A percentile compares a stretch with the other conserved stretches of the same genome.
Conservation (phyloP, 2,888 invertebrate genomes). For the Blastobasis adustella region DNA sequence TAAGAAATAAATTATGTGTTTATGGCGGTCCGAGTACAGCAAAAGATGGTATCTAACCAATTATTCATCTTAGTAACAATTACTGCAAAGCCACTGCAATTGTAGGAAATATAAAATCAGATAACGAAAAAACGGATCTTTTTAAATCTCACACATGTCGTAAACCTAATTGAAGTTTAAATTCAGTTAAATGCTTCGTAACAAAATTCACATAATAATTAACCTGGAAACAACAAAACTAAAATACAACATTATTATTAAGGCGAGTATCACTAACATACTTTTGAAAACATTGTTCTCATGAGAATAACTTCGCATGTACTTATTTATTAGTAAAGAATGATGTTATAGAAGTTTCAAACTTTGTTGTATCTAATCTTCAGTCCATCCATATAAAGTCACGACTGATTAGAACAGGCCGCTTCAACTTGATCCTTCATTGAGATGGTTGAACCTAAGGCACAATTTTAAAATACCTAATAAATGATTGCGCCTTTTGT, state of each 20-base stretch:
- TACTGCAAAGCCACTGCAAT: too few relatives aligned
- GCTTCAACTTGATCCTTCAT: too few relatives aligned
- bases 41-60: too few relatives aligned
- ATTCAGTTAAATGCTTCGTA: constrained; percentile 20
- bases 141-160: constrained; percentile 1
- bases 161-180: constrained; percentile 18
- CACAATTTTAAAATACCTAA: constrained; percentile 22
- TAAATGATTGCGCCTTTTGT: constrained; percentile 32
- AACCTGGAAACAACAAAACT: constrained; percentile 30
- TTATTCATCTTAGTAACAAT: too few relatives aligned
- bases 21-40: too few relatives aligned
- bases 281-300: constrained; percentile 3
- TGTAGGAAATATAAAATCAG: too few relatives aligned
- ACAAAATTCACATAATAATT: constrained; percentile 22
- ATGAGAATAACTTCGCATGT: neutral
- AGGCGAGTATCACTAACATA: constrained; percentile 6
- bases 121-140: too few relatives aligned
- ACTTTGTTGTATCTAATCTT: neutral
- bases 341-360: neutral
- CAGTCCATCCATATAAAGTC: too few relatives aligned
- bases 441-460: constrained; percentile 10
- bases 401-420: neutral
- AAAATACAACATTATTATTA: constrained; percentile 1
- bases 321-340: too few relatives aligned
- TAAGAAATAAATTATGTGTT: too few relatives aligned